phyloP scores from a whole-genome alignment of 2,888 invertebrate species.

The Halocaridina rubra region DNA sequence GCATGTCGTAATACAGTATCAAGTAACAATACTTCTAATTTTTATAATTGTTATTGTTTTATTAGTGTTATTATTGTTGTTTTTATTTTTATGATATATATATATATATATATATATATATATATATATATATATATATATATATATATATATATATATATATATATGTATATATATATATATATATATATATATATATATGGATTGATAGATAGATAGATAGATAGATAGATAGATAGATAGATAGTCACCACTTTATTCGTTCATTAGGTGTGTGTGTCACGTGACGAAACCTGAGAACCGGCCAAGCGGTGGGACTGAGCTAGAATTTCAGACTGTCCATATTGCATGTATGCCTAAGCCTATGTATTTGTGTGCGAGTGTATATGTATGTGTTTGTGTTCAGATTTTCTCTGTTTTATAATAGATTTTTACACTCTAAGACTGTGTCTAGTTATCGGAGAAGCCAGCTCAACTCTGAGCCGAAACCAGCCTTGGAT shows the following conservation, averaged over 20 bases:
- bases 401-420: too few relatives aligned
- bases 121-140: background rate
- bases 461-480: too few relatives aligned
- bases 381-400: background rate
- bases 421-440: too few relatives aligned
- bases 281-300: background rate
- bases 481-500: too few relatives aligned
- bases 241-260: constrained; percentile 39
- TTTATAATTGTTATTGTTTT: too few relatives aligned
- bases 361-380: background rate
- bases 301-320: background rate
- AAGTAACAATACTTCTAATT: background rate
- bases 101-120: background rate
- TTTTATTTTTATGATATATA: too few relatives aligned
- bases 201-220: background rate
- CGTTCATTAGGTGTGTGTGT: background rate
- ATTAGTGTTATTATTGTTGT: too few relatives aligned
- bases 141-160: background rate
- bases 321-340: background rate
- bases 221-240: background rate
- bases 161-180: background rate
- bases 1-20: too few relatives aligned
- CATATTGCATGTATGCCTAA: background rate
- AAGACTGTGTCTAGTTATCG: too few relatives aligned
- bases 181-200: constrained; percentile 13